These are phyloP conservation scores for Cloeon dipterum DNA, from an alignment of 2,888 invertebrate species.

Conservation along the genomic window DNA sequence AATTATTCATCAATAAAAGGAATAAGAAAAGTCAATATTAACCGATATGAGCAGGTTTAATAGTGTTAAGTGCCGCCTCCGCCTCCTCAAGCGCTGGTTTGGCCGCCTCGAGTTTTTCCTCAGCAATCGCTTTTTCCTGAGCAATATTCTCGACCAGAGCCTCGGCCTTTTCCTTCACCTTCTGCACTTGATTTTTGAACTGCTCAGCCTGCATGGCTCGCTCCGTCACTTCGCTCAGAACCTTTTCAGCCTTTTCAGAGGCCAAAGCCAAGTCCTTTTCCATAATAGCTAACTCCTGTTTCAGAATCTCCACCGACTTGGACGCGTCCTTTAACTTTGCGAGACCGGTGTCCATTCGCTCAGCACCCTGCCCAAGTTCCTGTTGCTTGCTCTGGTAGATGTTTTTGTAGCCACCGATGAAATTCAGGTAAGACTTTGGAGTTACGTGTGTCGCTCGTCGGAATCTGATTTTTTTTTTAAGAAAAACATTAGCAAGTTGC, in stretches of 20 bases:
- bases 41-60: constrained; percentile 85
- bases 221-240: constrained; percentile 68
- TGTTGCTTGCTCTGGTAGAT: constrained; percentile 76
- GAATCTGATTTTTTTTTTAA: constrained; percentile 27
- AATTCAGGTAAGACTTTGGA: constrained; percentile 89
- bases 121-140: constrained; percentile 73
- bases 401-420: constrained; percentile 84
- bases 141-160: constrained; percentile 65
- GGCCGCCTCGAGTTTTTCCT: constrained; percentile 82
- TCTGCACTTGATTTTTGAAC: constrained; percentile 86
- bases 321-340: constrained; percentile 91
- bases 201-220: constrained; percentile 88
- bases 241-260: constrained; percentile 67
- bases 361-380: constrained; percentile 72
- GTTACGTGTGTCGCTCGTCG: constrained; percentile 89
- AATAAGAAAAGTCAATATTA: constrained; percentile 9
- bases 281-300: constrained; percentile 81
- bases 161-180: constrained; percentile 90
- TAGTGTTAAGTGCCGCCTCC: constrained; percentile 82
- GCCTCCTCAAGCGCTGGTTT: constrained; percentile 91
- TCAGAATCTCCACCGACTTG: constrained; percentile 73
- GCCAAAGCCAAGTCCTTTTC: constrained; percentile 83
- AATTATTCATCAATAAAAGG: too few relatives aligned
- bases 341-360: constrained; percentile 85
- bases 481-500: too few relatives aligned